A percentile compares a stretch with the other conserved stretches of the same genome.
Evolutionary conservation across 2,797 vertebrate genomes (phyloP).

Genomic region (Strix occidentalis): DNA sequence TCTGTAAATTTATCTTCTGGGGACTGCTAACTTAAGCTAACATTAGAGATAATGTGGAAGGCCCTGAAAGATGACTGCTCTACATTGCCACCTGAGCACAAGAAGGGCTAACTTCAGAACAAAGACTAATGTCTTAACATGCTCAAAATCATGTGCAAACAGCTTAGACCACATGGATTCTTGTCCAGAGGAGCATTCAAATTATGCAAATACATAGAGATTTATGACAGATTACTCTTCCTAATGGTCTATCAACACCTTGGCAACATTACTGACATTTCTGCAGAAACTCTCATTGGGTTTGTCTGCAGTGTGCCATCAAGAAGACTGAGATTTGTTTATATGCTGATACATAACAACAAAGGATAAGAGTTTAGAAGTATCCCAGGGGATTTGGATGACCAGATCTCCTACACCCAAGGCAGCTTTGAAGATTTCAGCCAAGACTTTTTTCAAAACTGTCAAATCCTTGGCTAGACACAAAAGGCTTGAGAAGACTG

Average conservation of each 20-base stretch:
- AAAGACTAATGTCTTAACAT: not conserved
- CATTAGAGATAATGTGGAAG: not conserved
- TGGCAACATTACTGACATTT: slow-evolving; percentile 4
- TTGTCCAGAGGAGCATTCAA: not conserved
- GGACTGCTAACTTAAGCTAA: not conserved
- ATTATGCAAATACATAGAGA: slow-evolving; percentile 17
- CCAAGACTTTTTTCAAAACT: slow-evolving; percentile 6
- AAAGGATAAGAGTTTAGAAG: slow-evolving; percentile 2
- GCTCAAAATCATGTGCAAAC: not conserved
- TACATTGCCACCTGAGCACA: not conserved
- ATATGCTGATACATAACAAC: not conserved
- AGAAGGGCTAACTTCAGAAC: not conserved
- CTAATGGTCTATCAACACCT: slow-evolving; percentile 3
- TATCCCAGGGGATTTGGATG: not conserved
- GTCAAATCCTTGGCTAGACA: slow-evolving; percentile 8
- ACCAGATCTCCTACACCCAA: not conserved
- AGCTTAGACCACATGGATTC: slow-evolving; percentile 7
- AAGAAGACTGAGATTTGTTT: slow-evolving; percentile 17
- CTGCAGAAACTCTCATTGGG: not conserved
- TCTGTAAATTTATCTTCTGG: slow-evolving; percentile 35
- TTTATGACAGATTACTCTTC: not conserved
- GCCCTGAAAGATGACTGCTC: not conserved
- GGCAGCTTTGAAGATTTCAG: slow-evolving; percentile 9
- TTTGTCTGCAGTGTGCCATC: not conserved
- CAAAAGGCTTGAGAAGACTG: not conserved